These are phyloP conservation scores for cattle (Bos taurus) DNA, from an alignment of 2,113 vertebrate genomes.

Conservation along the genomic window DNA sequence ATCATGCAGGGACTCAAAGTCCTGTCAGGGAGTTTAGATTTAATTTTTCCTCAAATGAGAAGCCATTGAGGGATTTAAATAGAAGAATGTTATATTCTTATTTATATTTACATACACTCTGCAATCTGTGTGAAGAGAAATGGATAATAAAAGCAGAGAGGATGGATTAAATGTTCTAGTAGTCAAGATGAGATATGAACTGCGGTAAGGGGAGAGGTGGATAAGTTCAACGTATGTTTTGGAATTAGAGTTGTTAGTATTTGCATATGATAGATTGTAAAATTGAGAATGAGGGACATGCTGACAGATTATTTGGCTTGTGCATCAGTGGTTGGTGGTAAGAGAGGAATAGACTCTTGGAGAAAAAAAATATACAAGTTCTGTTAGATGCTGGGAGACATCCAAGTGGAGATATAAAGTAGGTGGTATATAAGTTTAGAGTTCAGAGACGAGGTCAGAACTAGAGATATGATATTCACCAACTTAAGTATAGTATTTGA, in stretches of 20 bases:
- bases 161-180: background rate
- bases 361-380: background rate
- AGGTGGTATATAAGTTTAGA: background rate
- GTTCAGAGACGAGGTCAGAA: background rate
- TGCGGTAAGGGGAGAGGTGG: background rate
- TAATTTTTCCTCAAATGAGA: background rate
- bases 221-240: background rate
- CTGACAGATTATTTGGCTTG: background rate
- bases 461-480: background rate
- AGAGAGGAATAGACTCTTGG: background rate
- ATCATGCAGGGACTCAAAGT: background rate
- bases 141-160: background rate
- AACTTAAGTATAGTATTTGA: background rate
- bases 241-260: background rate
- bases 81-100: background rate
- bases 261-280: background rate
- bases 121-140: background rate
- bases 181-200: background rate
- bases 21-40: background rate
- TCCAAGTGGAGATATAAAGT: background rate
- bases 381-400: background rate
- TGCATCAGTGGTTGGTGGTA: background rate
- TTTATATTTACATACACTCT: background rate
- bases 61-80: background rate
- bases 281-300: background rate